Conservation (phyloP, 1,140 invertebrate genomes). For the Phenacoccus solenopsis region DNA sequence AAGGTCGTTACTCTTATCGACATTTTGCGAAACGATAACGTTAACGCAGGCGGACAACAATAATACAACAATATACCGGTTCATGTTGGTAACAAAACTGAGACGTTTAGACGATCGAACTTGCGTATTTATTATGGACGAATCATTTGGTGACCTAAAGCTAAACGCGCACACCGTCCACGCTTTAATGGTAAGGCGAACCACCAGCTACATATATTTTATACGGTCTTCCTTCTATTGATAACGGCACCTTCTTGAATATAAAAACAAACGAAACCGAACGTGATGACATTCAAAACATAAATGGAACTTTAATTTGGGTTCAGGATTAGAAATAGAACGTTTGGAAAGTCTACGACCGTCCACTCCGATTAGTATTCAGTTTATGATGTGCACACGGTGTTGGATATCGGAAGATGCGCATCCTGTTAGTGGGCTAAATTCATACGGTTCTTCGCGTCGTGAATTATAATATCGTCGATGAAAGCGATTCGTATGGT, state of each 20-base stretch:
- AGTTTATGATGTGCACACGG: background rate
- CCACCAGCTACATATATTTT: background rate
- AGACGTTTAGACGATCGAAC: background rate
- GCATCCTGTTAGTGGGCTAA: slow-evolving; percentile 7
- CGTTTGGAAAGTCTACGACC: slow-evolving; percentile 7
- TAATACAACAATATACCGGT: background rate
- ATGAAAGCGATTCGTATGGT: too few species aligned
- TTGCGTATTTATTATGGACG: background rate
- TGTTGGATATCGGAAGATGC: background rate
- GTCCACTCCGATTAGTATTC: background rate
- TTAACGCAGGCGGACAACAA: background rate
- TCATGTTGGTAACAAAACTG: background rate
- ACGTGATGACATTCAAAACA: slow-evolving; percentile 11
- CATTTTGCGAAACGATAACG: background rate
- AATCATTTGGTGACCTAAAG: slow-evolving; percentile 4
- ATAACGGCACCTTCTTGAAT: background rate
- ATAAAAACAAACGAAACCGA: slow-evolving; percentile 4
- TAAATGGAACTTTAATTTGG: slow-evolving; percentile 6
- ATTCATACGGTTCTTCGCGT: background rate
- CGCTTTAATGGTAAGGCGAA: slow-evolving; percentile 4
- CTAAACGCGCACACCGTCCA: background rate
- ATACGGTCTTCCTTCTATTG: background rate
- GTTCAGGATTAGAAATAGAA: background rate
- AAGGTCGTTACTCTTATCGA: background rate
- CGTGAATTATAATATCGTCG: background rate